Percentiles rank a stretch among this genome's conserved stretches.
Evolutionary conservation across 2,797 vertebrate species (phyloP).

Genomic region (Rhodeus uyekii): DNA sequence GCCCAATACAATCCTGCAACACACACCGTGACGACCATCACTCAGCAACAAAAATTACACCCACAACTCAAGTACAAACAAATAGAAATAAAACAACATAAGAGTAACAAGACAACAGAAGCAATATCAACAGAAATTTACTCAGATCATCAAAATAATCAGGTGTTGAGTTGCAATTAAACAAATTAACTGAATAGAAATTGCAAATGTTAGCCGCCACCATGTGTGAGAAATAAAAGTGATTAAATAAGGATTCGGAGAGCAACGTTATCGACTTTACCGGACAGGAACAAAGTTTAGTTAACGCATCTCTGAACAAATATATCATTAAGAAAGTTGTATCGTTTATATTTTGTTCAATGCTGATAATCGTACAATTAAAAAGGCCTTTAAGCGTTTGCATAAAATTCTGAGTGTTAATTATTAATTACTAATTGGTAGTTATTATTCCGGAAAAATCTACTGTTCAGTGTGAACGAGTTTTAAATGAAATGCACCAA

Average conservation of each 20-base stretch:
- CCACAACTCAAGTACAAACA: slow-evolving; percentile 63
- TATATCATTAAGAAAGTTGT: not conserved
- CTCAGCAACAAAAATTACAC: slow-evolving; percentile 69
- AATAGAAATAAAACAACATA: slow-evolving; percentile 67
- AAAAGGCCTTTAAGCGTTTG: not conserved
- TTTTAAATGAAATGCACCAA: not conserved
- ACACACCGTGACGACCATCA: slow-evolving; percentile 95
- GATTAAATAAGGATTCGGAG: not conserved
- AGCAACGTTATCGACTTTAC: not conserved
- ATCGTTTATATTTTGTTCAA: no score
- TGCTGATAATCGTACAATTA: no score
- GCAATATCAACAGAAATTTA: slow-evolving; percentile 56
- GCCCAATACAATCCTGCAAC: slow-evolving; percentile 99
- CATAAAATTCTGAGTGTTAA: not conserved
- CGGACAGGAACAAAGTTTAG: not conserved
- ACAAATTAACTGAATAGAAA: slow-evolving; percentile 49
- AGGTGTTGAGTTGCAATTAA: slow-evolving; percentile 40
- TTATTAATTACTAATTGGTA: not conserved
- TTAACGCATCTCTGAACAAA: not conserved
- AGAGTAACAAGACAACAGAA: slow-evolving; percentile 66
- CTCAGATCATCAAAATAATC: slow-evolving; percentile 52
- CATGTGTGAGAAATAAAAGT: not conserved
- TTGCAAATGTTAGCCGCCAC: slow-evolving; percentile 15
- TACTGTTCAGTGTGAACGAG: not conserved
- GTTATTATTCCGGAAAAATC: not conserved